Percentiles rank a stretch among this genome's conserved stretches.
Conservation (phyloP, 1,140 invertebrate genomes). For the Forficula auricularia region DNA sequence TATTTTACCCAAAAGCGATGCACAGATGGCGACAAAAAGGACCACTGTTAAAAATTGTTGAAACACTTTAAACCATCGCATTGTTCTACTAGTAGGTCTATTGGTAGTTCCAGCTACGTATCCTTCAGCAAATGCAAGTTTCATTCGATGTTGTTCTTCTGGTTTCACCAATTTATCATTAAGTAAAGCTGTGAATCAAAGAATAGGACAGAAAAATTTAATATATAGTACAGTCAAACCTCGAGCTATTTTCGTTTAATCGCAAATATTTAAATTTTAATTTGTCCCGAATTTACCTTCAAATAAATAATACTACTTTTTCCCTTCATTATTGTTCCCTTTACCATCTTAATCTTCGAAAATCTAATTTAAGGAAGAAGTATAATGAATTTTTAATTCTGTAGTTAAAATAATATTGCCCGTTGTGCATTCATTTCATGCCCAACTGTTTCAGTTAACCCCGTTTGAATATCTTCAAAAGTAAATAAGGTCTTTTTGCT, state of each 20-base stretch:
- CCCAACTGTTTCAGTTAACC: too few species aligned
- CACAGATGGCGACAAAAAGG: conserved; percentile 54
- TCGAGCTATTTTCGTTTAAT: conserved; percentile 1
- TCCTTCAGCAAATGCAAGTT: conserved; percentile 79
- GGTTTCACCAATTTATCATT: conserved; percentile 22
- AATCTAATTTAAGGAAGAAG: too few species aligned
- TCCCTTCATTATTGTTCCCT: not conserved
- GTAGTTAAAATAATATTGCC: too few species aligned
- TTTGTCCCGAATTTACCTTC: not conserved
- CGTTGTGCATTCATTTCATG: too few species aligned
- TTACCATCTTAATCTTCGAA: too few species aligned
- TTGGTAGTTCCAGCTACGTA: conserved; percentile 49
- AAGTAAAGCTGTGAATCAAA: conserved; percentile 17
- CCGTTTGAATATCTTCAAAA: too few species aligned
- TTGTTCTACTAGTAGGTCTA: conserved; percentile 38
- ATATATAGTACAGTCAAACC: not conserved
- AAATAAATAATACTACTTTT: not conserved
- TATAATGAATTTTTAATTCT: too few species aligned
- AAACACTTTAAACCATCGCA: conserved; percentile 49
- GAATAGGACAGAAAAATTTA: not conserved
- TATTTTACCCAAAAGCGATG: conserved; percentile 52
- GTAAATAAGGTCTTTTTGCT: too few species aligned
- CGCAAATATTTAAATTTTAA: not conserved
- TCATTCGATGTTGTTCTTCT: conserved; percentile 50
- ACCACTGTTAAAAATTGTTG: conserved; percentile 52